Conservation (phyloP, 2,888 invertebrate species). For the Phytoseiulus persimilis region DNA sequence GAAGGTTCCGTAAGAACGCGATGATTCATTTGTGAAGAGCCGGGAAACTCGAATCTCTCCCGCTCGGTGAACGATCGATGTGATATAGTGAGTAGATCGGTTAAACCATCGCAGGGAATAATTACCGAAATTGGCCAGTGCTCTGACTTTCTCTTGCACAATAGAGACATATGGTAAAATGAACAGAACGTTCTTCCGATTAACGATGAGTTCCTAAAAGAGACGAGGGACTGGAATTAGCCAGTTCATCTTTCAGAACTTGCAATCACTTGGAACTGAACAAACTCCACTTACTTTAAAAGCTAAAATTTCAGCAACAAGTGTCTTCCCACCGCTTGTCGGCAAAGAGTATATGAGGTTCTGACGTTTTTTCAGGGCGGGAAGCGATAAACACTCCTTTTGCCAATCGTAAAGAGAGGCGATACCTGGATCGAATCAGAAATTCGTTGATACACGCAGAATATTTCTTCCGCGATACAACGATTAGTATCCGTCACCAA, state of each 20-base stretch:
- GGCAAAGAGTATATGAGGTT: slow-evolving; percentile 88
- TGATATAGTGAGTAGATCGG: not conserved
- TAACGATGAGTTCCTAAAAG: slow-evolving; percentile 63
- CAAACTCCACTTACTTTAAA: slow-evolving; percentile 53
- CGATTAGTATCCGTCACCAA: not conserved
- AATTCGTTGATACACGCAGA: not conserved
- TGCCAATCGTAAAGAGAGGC: slow-evolving; percentile 67
- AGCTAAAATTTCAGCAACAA: slow-evolving; percentile 91
- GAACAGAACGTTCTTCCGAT: slow-evolving; percentile 72
- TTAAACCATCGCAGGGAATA: not conserved
- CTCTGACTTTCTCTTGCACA: slow-evolving; percentile 83
- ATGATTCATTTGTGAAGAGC: too few species aligned
- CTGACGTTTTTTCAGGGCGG: slow-evolving; percentile 61
- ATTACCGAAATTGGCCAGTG: slow-evolving; percentile 28
- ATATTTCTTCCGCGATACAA: not conserved
- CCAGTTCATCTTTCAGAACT: too few species aligned
- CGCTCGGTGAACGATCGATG: slow-evolving; percentile 1
- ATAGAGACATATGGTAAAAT: slow-evolving; percentile 90
- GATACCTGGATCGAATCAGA: not conserved
- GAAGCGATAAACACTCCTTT: slow-evolving; percentile 72
- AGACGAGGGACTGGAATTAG: not conserved
- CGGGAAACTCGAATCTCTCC: too few species aligned
- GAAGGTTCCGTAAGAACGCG: slow-evolving; percentile 70
- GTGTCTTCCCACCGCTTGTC: slow-evolving; percentile 92
- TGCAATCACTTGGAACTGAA: too few species aligned